phyloP scores from a whole-genome alignment of 2,888 invertebrate genomes.

The Anthrax anthrax region DNA sequence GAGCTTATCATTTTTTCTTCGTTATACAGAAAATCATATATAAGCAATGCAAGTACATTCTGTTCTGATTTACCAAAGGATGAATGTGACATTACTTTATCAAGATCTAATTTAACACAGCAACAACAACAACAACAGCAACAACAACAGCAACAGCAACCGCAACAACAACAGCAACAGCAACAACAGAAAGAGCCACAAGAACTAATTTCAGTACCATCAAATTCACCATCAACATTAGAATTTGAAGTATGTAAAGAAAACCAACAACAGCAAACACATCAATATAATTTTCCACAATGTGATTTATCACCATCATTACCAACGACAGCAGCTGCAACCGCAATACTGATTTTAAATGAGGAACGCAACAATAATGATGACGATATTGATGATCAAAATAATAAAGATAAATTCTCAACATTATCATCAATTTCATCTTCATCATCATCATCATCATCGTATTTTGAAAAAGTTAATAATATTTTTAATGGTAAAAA shows the following conservation, averaged over 20 bases:
- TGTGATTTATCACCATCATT: no score
- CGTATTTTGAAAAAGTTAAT: constrained; percentile 26
- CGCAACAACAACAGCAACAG: not conserved
- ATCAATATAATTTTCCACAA: not conserved
- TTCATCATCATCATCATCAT: constrained; percentile 6
- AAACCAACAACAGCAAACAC: not conserved
- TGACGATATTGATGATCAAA: not conserved
- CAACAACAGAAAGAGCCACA: no score
- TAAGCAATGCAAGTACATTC: constrained; percentile 28
- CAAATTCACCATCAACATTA: not conserved
- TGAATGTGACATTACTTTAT: not conserved
- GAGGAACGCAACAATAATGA: not conserved
- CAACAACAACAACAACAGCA: not conserved
- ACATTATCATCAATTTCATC: no score
- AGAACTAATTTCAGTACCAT: not conserved
- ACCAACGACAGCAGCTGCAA: not conserved
- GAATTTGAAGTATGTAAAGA: not conserved
- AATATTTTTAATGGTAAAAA: constrained; percentile 16
- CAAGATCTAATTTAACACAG: no score
- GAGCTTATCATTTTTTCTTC: not conserved
- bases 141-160: not conserved
- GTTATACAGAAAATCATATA: constrained; percentile 16
- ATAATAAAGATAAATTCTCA: constrained; percentile 11
- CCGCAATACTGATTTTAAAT: not conserved
- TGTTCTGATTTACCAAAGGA: constrained; percentile 30